phyloP scores from a whole-genome alignment of 1,140 invertebrate genomes.

The Caenorhabditis latens region DNA sequence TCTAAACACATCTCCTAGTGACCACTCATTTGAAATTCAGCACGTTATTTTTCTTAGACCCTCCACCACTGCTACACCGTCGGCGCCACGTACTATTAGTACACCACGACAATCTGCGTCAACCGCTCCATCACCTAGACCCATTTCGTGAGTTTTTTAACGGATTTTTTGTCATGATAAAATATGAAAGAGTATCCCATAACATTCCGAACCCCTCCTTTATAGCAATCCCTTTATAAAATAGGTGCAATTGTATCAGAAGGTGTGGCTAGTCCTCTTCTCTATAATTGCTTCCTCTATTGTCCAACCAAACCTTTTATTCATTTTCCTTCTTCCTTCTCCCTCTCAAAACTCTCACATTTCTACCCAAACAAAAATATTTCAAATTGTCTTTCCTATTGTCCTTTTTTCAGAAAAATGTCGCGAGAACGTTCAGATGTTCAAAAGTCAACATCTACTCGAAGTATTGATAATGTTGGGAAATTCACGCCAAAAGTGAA shows the following conservation, averaged over 20 bases:
- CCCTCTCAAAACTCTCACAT: not conserved
- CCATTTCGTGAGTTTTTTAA: not conserved
- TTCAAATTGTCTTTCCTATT: not conserved
- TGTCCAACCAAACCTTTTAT: not conserved
- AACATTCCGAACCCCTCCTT: no score
- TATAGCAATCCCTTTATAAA: no score
- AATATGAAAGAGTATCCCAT: no score
- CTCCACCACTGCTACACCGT: not conserved
- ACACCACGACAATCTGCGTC: not conserved
- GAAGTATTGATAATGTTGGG: constrained; percentile 37
- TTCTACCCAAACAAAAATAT: not conserved
- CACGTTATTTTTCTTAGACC: not conserved
- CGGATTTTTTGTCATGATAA: no score
- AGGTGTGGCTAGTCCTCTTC: not conserved
- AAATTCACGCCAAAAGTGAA: constrained; percentile 28
- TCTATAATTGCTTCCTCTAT: constrained; percentile 42
- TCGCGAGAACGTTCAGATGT: constrained; percentile 18
- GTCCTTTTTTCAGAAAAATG: constrained; percentile 13
- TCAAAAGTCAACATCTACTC: constrained; percentile 27
- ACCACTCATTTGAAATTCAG: constrained; percentile 25
- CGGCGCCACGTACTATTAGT: not conserved
- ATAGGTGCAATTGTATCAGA: not conserved
- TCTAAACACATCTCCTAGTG: not conserved
- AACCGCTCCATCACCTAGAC: constrained; percentile 2
- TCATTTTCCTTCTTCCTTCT: not conserved